Evolutionary conservation across 2,797 vertebrate genomes (phyloP), one percentile per base, ranked within the genome.

Genomic region (Phataginus tetradactyla): DNA sequence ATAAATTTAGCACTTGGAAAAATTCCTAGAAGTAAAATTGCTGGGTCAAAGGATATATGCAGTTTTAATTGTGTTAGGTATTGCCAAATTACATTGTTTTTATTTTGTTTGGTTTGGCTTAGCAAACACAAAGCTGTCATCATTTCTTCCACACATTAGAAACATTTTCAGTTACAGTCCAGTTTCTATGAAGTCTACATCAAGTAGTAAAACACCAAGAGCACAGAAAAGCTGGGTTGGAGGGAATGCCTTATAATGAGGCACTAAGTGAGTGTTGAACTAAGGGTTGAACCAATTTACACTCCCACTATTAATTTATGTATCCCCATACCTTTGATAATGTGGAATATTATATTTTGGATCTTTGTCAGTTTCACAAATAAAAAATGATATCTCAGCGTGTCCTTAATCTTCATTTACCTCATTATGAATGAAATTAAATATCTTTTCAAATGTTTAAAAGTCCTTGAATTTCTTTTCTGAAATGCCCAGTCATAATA

Each of bases 91-190:
- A 17, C 20, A 27, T 9, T 81, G 23, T 18, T 81, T 81, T 79
- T 10, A n/a, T 63, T 75, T 90, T 42, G 29, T 80, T 90, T 45
- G 45, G 45, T 45, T 45, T 45, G 45, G 45, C 11, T 90, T 69
- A 77, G 34, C 55, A 91, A 72, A 92, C 71, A 96, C 51, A 92
- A 95, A 84, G 63, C 27, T 91, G n/a, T 88, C 66, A 88, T 94
- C 81, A 96, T 92, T 96, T 96, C 37, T 84, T 75, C 45, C 51
- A 95, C 45, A 88, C 9, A 64, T 80, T 2, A 66, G 53, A 92
- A 97, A 96, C 37, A 94, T 86, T 92, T 96, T 49, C 66, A 95
- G 29, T 93, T 88, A 94, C 7, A 89, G 39, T 81, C 91, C 61
- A 83, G 68, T 29, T 78, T 92, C 64, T 59, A 68, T 71, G 78